phyloP scores from a whole-genome alignment of 2,113 vertebrate genomes.

The Saccopteryx bilineata region DNA sequence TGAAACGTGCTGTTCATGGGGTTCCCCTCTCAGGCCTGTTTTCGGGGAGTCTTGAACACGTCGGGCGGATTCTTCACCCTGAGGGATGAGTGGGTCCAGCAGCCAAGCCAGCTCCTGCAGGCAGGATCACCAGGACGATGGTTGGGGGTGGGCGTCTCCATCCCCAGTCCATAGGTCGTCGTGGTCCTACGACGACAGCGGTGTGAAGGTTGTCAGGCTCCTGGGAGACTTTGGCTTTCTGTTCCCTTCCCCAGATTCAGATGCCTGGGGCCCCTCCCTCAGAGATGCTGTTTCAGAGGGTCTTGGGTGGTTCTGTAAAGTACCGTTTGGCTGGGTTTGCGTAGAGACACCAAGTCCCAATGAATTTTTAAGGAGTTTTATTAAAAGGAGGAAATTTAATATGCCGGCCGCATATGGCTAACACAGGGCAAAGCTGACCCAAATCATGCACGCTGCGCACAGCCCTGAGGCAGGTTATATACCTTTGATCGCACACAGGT shows the following conservation, averaged over 20 bases:
- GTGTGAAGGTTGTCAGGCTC: neutral
- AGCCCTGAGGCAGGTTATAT: no score
- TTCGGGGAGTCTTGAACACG: neutral
- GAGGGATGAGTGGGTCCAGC: neutral
- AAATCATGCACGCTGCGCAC: no score
- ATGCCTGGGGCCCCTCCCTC: neutral
- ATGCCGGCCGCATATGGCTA: no score
- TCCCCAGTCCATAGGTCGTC: neutral
- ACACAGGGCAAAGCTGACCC: no score
- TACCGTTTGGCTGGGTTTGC: no score
- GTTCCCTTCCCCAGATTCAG: constrained; percentile 16
- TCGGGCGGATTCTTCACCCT: neutral
- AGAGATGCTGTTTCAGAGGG: neutral
- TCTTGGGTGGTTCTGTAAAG: no score
- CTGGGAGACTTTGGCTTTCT: neutral
- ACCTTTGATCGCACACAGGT: no score
- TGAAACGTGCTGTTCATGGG: rapidly evolving
- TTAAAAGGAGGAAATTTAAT: no score
- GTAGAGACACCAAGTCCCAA: no score
- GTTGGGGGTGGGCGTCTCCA: rapidly evolving
- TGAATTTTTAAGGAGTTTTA: no score
- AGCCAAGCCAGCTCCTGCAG: neutral
- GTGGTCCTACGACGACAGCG: neutral
- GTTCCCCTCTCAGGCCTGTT: neutral
- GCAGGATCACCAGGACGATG: neutral